A percentile compares a stretch with the other conserved stretches of the same genome.
These are phyloP conservation scores for Puffinus mauretanicus DNA, from an alignment of 2,113 vertebrate species.

Conservation along the genomic window DNA sequence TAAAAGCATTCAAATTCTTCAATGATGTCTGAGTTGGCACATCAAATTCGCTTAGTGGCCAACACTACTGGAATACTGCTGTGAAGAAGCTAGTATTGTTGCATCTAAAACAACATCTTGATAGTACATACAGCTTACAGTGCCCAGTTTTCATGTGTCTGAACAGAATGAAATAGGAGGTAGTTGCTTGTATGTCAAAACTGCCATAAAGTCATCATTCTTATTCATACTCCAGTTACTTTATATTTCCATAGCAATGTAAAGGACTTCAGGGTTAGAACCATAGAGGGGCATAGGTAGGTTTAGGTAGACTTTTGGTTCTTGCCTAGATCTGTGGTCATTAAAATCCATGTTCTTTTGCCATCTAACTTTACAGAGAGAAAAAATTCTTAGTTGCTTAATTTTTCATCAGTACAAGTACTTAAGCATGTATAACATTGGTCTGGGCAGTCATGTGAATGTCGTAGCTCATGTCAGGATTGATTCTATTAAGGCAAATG, in stretches of 20 bases:
- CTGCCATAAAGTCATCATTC: background rate
- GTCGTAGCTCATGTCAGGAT: background rate
- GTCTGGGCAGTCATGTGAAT: background rate
- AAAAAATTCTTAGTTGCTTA: background rate
- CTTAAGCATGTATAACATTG: background rate
- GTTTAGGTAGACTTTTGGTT: background rate
- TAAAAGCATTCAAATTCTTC: slow-evolving; percentile 2
- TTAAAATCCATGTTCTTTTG: background rate
- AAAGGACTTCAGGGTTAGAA: background rate
- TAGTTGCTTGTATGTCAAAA: background rate
- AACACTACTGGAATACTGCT: background rate
- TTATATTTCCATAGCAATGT: background rate
- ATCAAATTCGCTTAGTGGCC: background rate
- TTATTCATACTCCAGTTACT: background rate
- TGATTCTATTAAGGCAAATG: background rate
- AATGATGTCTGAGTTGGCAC: background rate
- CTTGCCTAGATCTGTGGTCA: background rate
- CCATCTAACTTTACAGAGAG: background rate
- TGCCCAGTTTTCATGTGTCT: background rate
- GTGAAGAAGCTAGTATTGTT: background rate
- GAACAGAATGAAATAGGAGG: background rate
- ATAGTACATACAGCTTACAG: background rate
- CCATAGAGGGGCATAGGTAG: background rate
- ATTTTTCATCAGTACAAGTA: background rate
- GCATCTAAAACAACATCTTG: background rate